Evolutionary conservation across 1,140 invertebrate genomes (phyloP).

Genomic region (Euura saliciscinereae): DNA sequence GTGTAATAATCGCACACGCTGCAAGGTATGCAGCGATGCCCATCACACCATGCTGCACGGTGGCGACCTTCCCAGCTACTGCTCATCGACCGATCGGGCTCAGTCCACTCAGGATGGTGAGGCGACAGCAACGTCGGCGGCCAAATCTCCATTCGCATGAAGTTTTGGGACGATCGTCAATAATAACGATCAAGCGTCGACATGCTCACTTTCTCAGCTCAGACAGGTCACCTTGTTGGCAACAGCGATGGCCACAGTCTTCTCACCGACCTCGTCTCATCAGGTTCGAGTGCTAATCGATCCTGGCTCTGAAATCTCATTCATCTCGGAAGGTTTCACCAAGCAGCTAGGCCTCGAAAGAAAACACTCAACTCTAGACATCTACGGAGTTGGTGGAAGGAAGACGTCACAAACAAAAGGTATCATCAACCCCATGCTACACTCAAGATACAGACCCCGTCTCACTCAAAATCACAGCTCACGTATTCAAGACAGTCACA

Average conservation of each 20-base stretch:
- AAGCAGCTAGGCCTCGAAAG: conserved; percentile 1
- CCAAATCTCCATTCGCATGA: not conserved
- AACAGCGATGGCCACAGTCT: not conserved
- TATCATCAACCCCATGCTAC: not conserved
- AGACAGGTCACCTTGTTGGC: not conserved
- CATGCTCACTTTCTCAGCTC: not conserved
- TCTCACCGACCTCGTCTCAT: conserved; percentile 1
- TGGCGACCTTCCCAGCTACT: not conserved
- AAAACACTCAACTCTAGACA: too few species aligned
- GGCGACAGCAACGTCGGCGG: not conserved
- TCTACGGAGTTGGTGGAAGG: not conserved
- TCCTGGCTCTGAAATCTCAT: conserved; percentile 22
- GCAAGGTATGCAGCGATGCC: not conserved
- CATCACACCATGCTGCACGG: conserved; percentile 9
- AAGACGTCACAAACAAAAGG: conserved; percentile 16
- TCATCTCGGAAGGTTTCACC: conserved; percentile 17
- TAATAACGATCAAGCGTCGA: not conserved
- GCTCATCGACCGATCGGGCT: not conserved
- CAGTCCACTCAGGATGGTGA: not conserved
- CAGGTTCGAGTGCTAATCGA: conserved; percentile 20
- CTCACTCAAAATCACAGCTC: conserved; percentile 9
- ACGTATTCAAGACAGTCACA: conserved; percentile 14
- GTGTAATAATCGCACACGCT: not conserved
- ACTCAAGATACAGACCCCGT: not conserved
- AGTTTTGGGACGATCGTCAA: not conserved